These are phyloP conservation scores for Trachelus iudaicus DNA, from an alignment of 2,888 invertebrate species.

Conservation along the genomic window DNA sequence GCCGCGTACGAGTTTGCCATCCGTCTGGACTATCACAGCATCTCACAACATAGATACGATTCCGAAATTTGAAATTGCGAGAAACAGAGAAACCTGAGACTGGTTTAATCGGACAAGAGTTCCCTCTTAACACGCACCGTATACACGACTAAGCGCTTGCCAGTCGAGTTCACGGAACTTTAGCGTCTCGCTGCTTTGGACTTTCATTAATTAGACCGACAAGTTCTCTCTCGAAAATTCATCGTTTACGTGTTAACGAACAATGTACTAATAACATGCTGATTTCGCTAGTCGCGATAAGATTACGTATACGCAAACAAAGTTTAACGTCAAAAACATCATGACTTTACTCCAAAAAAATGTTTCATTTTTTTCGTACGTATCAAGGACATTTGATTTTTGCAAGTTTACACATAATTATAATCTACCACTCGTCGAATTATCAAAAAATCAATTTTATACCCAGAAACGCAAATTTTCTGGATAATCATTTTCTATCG, in stretches of 20 bases:
- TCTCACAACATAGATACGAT: neutral
- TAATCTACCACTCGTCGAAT: neutral
- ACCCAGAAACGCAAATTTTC: neutral
- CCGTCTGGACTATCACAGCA: neutral
- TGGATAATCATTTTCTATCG: neutral
- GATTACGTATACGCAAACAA: neutral
- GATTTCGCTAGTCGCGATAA: neutral
- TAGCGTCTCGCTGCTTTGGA: neutral
- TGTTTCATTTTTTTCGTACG: neutral
- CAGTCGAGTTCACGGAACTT: neutral
- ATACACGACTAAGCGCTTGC: neutral
- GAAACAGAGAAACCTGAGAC: neutral
- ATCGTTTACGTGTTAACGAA: neutral
- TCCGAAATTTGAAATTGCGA: neutral
- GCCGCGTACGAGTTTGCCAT: neutral
- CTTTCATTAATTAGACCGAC: neutral
- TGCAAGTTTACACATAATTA: neutral
- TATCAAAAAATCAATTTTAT: neutral
- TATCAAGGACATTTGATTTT: neutral
- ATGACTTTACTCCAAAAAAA: too few relatives aligned
- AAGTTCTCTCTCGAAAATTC: neutral
- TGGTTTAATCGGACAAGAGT: neutral
- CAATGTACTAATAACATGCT: neutral
- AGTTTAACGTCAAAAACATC: neutral
- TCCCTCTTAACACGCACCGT: neutral